Conservation (phyloP, 2,888 invertebrate species). For the Bursaphelenchus okinawaensis region DNA sequence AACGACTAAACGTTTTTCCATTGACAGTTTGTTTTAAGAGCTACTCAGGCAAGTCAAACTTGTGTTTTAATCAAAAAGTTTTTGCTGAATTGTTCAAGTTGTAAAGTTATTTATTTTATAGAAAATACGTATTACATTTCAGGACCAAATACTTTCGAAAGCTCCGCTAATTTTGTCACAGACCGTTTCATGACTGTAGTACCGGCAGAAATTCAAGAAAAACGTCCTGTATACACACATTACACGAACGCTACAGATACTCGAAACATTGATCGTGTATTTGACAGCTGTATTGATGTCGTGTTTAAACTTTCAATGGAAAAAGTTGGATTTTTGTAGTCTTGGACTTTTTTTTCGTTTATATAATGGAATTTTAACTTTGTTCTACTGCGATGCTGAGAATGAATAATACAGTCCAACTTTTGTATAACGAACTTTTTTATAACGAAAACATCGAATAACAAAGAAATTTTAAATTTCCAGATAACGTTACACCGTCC, state of each 20-base stretch:
- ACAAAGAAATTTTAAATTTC: no score
- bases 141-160: constrained; percentile 55
- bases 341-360: not conserved
- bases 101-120: constrained; percentile 11
- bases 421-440: no score
- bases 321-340: constrained; percentile 46
- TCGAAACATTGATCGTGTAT: constrained; percentile 57
- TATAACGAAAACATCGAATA: no score
- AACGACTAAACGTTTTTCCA: constrained; percentile 48
- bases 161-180: constrained; percentile 56
- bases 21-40: constrained; percentile 57
- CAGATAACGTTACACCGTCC: no score
- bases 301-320: constrained; percentile 55
- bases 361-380: not conserved
- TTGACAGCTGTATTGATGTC: constrained; percentile 54
- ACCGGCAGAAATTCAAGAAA: constrained; percentile 7
- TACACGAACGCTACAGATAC: constrained; percentile 60
- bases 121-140: constrained; percentile 20
- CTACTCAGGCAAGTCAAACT: constrained; percentile 58
- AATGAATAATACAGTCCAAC: no score
- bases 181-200: constrained; percentile 58
- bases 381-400: no score
- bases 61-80: constrained; percentile 1
- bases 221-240: constrained; percentile 58
- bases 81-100: constrained; percentile 1